These are phyloP conservation scores for Diachrysia chrysitis DNA, from an alignment of 2,888 invertebrate genomes.

Conservation along the genomic window DNA sequence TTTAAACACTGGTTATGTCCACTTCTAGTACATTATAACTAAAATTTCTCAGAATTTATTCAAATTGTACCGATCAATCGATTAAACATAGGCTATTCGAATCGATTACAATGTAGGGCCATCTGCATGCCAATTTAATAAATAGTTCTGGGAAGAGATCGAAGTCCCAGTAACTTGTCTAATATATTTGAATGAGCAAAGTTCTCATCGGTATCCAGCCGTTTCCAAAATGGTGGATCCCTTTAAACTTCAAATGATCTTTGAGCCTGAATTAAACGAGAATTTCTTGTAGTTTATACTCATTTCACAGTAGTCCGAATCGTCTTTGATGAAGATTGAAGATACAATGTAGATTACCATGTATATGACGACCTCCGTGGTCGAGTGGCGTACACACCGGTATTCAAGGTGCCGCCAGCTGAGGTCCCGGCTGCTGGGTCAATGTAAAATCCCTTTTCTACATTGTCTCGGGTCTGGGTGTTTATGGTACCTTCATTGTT, in stretches of 20 bases:
- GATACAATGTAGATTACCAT: not conserved
- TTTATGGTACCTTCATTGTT: too few relatives aligned
- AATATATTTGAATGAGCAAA: constrained; percentile 26
- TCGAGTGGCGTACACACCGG: too few relatives aligned
- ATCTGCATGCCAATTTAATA: constrained; percentile 19
- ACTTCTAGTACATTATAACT: not conserved
- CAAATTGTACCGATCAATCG: constrained; percentile 30
- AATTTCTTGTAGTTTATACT: constrained; percentile 5
- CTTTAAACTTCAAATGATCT: constrained; percentile 23
- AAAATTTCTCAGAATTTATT: constrained; percentile 24
- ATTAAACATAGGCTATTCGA: constrained; percentile 40
- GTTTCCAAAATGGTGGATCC: constrained; percentile 19
- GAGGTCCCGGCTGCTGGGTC: too few relatives aligned
- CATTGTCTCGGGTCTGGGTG: too few relatives aligned
- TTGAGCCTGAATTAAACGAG: constrained; percentile 30
- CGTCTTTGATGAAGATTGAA: not conserved
- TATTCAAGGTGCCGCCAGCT: too few relatives aligned
- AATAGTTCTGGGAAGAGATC: constrained; percentile 27
- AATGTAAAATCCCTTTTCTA: too few relatives aligned
- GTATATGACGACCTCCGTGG: too few relatives aligned
- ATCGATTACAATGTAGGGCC: constrained; percentile 44
- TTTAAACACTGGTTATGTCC: not conserved
- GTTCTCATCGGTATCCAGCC: constrained; percentile 34
- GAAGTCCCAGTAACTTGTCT: constrained; percentile 18
- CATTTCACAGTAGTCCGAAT: not conserved